phyloP scores from a whole-genome alignment of 1,140 invertebrate species.

The Pseudomyrmex flavicornis region DNA sequence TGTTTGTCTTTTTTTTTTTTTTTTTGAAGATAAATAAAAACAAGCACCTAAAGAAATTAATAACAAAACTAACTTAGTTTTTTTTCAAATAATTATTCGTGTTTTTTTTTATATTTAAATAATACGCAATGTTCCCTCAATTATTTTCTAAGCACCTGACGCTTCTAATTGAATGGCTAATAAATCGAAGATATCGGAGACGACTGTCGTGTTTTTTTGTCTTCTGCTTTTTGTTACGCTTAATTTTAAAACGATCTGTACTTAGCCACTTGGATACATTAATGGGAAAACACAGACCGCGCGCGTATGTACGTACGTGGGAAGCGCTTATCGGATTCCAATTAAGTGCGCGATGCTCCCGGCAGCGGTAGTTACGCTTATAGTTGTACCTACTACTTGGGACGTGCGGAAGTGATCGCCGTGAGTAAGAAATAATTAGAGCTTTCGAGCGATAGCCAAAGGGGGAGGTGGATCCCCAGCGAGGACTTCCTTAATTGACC shows the following conservation, averaged over 20 bases:
- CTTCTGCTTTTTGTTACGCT: background rate
- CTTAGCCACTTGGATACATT: conserved; percentile 16
- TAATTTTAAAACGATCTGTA: conserved; percentile 1
- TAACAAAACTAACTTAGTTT: background rate
- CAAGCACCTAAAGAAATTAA: background rate
- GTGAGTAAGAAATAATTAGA: conserved; percentile 73
- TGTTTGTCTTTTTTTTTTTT: too few relatives aligned
- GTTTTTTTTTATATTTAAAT: background rate
- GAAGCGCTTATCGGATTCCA: conserved; percentile 66
- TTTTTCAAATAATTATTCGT: background rate
- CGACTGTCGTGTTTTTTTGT: background rate
- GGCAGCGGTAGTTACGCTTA: conserved; percentile 61
- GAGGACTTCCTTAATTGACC: conserved; percentile 70
- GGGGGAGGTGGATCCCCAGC: conserved; percentile 54
- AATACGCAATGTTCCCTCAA: background rate
- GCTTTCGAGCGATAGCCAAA: conserved; percentile 64
- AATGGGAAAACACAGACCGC: background rate
- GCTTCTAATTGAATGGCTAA: background rate
- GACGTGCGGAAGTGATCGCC: conserved; percentile 63
- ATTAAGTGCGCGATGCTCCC: conserved; percentile 68
- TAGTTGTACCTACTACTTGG: conserved; percentile 48
- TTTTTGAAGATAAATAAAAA: too few relatives aligned
- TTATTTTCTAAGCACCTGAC: background rate
- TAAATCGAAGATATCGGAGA: background rate
- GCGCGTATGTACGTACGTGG: background rate